These are phyloP conservation scores for Falco berigora DNA, from an alignment of 2,797 vertebrate species.

Conservation along the genomic window DNA sequence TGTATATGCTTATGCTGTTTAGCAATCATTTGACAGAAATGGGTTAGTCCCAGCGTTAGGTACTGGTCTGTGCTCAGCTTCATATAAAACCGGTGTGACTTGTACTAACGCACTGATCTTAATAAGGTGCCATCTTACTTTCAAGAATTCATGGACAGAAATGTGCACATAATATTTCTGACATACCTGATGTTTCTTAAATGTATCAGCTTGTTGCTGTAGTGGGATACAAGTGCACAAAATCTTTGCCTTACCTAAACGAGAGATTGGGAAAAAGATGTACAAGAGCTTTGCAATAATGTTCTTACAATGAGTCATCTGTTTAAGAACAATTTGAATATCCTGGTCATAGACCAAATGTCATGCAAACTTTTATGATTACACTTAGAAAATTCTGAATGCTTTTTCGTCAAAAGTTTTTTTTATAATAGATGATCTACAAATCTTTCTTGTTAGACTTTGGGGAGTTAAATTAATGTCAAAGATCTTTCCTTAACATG, in stretches of 20 bases:
- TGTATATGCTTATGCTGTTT: neutral
- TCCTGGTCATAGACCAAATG: neutral
- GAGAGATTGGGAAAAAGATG: neutral
- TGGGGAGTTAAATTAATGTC: neutral
- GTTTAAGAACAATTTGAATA: neutral
- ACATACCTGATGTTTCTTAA: neutral
- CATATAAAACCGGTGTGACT: neutral
- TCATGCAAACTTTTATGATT: neutral
- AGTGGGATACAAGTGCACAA: neutral
- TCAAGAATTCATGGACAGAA: neutral
- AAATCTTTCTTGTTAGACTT: neutral
- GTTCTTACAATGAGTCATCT: neutral
- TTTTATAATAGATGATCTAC: neutral
- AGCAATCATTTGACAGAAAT: neutral
- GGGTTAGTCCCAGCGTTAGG: accelerated
- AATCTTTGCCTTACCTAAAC: neutral
- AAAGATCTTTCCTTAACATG: neutral
- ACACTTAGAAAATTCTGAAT: neutral
- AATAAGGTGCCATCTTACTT: neutral
- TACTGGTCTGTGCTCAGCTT: neutral
- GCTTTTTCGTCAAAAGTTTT: neutral
- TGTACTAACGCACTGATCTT: neutral
- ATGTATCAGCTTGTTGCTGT: neutral
- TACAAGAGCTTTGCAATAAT: neutral
- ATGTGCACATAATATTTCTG: neutral